Evolutionary conservation across 2,797 vertebrate species (phyloP).

Genomic region (Neosalanx taihuensis): DNA sequence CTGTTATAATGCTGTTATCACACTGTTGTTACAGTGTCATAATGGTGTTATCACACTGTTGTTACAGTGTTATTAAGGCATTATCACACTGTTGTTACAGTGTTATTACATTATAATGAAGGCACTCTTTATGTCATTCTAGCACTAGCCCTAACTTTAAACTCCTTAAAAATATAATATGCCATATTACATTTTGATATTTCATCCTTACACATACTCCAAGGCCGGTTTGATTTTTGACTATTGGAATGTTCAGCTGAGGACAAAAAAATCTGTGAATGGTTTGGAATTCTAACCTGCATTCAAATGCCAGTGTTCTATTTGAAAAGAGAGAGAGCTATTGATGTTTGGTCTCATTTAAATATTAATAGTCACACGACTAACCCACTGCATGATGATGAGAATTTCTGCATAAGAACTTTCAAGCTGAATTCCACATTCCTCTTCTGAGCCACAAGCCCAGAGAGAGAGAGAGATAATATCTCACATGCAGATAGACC

Average conservation of each 20-base stretch:
- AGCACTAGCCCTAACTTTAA: too few relatives aligned
- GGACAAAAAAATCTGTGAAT: not conserved
- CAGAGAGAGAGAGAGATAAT: conserved; percentile 17
- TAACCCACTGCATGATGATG: conserved; percentile 8
- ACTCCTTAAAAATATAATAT: too few relatives aligned
- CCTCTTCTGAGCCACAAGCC: not conserved
- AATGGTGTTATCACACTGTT: too few relatives aligned
- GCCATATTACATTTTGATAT: too few relatives aligned
- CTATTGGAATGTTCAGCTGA: not conserved
- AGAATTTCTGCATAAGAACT: conserved; percentile 12
- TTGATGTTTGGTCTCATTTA: conserved; percentile 20
- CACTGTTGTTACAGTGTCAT: too few relatives aligned
- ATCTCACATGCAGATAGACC: not conserved
- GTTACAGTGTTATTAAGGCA: too few relatives aligned
- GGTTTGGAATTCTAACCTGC: not conserved
- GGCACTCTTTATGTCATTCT: too few relatives aligned
- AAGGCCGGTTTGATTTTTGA: too few relatives aligned
- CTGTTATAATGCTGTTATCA: too few relatives aligned
- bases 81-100: too few relatives aligned
- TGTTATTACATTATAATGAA: too few relatives aligned
- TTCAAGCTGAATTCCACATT: conserved; percentile 20
- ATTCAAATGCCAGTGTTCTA: not conserved
- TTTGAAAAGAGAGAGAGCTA: conserved; percentile 23
- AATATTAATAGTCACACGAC: conserved; percentile 20
- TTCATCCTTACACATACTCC: too few relatives aligned